Conservation (phyloP, 2,797 vertebrate genomes). For the Gobionotothen gibberifrons region DNA sequence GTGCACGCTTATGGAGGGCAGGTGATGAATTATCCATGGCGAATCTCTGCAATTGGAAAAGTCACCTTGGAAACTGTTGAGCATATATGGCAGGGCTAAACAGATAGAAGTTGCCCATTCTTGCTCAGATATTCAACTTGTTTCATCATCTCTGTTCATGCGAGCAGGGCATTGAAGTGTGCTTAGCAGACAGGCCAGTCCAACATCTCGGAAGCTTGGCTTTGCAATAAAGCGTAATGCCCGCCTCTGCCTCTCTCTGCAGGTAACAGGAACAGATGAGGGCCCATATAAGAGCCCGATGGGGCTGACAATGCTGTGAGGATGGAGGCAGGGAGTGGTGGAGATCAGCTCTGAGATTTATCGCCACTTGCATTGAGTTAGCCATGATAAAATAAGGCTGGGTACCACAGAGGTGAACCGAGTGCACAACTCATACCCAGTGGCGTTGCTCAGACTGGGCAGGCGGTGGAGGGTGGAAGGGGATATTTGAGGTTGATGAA, state of each 20-base stretch:
- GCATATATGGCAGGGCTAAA: conserved; percentile 69
- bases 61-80: conserved; percentile 84
- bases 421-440: conserved; percentile 62
- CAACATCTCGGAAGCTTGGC: conserved; percentile 74
- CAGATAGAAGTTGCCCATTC: conserved; percentile 78
- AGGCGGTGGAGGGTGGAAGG: conserved; percentile 58
- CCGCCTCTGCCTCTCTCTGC: conserved; percentile 76
- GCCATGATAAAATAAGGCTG: conserved; percentile 69
- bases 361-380: conserved; percentile 67
- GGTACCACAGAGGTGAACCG: conserved; percentile 66
- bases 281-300: conserved; percentile 62
- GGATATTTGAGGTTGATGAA: conserved; percentile 83
- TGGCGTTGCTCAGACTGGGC: conserved; percentile 65
- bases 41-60: conserved; percentile 77
- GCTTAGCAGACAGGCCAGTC: conserved; percentile 77
- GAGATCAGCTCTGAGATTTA: conserved; percentile 78
- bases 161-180: conserved; percentile 76
- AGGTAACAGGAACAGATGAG: conserved; percentile 85
- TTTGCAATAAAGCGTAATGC: conserved; percentile 80
- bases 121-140: conserved; percentile 82
- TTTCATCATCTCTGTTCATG: conserved; percentile 82
- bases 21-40: conserved; percentile 81
- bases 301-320: conserved; percentile 58
- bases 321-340: conserved; percentile 68
- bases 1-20: conserved; percentile 69